Base-by-base conservation (phyloP, 2,113 vertebrate species). In the Euleptes europaea region DNA sequence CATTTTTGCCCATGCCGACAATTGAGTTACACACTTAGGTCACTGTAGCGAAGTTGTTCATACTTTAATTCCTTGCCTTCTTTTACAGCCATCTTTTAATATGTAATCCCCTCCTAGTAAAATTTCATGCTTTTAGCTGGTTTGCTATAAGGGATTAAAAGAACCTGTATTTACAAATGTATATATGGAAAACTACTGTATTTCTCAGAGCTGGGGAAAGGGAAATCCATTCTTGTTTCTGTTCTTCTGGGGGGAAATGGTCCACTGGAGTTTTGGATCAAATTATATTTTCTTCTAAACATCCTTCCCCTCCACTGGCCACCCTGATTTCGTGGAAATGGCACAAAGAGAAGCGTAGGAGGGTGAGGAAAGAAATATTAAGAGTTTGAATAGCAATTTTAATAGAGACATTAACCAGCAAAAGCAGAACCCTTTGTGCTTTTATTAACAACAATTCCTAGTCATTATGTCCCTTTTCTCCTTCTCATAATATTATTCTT, bases 361-460 rank as follows among this genome's bases (percentile, higher is more conserved):
- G 70, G 86, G 26, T 65, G n/a, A 70, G 84, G 89, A 93, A 9
- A 54, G 51, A 91, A 92, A 86, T 88, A 91, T 76, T 91, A 91
- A 44, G 21, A 51, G 85, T 93, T 90, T 92, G 12, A 75, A 80
- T 86, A 78, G 38, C 80, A 82, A 93, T 87, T 90, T 95, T 94
- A 91, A 94, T 91, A 86, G 11, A 90, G 83, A 89, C 60, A 82
- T 90, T 90, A 90, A 92, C 81, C 78, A 75, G 78, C 47, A 54
- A 84, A 91, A 73, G 51, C 42, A 89, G 77, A 90, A 51, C 88
- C 82, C 21, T 44, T 75, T 60, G 21, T 92, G 47, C 31, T 95
- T 94, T 92, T 94, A 89, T 93, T 94, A 94, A 91, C 74, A 83
- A 75, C 66, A 86, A 84, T 85, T 91, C 78, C 44, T 78, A 87